Evolutionary conservation across 2,888 invertebrate genomes (phyloP), one percentile per base, ranked within the genome.

Genomic region (Nysson spinosus): DNA sequence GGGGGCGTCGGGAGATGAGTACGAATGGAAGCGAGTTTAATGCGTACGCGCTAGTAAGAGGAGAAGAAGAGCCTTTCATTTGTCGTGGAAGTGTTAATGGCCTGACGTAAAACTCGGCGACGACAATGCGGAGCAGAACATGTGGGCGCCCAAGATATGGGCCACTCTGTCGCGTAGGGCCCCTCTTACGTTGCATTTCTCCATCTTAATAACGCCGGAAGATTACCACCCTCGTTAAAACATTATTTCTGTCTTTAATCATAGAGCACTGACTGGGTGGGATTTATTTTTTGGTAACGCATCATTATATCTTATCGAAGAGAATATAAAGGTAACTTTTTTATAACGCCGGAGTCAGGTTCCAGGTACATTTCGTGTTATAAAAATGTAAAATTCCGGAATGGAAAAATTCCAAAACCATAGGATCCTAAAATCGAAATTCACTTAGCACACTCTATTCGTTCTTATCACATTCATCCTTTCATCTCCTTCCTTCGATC

Each of bases 131-230:
- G 54, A 77, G 71, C 72, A 76, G 63, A 69, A 64, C 72, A 78
- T 72, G 83, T 85, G 84, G 84, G 84, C 84, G 83, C 47, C 60
- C 68, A 28, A 80, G 84, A 84, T 84, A 82, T 82, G 84, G 81
- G 82, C 83, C 84, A 83, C 77, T 72, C 74, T 63, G 56, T 62
- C 74, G 69, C 63, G 65, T 72, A 68, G 42, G 24, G 52, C 44
- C 49, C 49, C 40, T 34, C 14, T 26, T 30, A 16, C 19, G 35
- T 16, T 9, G 19, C 7, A 43, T 16, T 40, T 39, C 17, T 56
- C 43, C 61, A 44, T 62, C 55, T 74, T 65, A 71, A 74, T 68
- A 61, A 74, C 71, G 51, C 64, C 51, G 24, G 28, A 52, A 43
- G 58, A 71, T 65, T 52, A 49, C 62, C 56, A 50, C 46, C 56